Evolutionary conservation across 2,797 vertebrate species (phyloP), one percentile per base, ranked within the genome.

Genomic region (Echeneis naucrates): DNA sequence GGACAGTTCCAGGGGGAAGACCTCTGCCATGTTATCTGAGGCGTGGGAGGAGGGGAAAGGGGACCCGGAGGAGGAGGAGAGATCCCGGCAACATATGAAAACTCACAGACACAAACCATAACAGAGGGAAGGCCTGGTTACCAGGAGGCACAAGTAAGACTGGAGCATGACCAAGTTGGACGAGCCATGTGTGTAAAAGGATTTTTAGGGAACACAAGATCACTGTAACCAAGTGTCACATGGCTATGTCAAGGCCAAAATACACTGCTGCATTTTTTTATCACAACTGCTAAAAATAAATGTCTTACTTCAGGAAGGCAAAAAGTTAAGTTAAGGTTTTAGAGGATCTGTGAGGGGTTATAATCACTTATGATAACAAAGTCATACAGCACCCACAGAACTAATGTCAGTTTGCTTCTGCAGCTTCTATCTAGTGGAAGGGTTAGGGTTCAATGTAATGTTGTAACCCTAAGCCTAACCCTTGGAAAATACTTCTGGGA

Each of bases 21-120:
- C 90, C 91, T 87, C 89, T 88, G 84, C 84, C 89, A 90, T 90
- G 83, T 87, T 93, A 93, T 94, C 92, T 88, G 80, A 89, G 73
- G 88, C 68, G 64, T 89, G 62, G 89, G 84, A 88, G 86, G 73
- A 76, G 60, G 81, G 78, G 55, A 40, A 68, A 75, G 68, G 70
- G 42, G 63, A 60, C 42, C 65, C 42, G 68, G 63, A 75, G 70
- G 79, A 80, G 70, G 68, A 59, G 71, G 83, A 86, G 82, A 81
- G 78, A 85, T 87, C 83, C 73, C 81, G 82, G 88, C 78, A 90
- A 91, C 88, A 90, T 85, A 77, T 89, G 86, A 92, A 89, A 91
- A 87, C 85, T 90, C 79, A 85, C 88, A 90, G 86, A 92, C 69
- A 83, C 86, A 89, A 92, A 91, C 72, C 78, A 85, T 80, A 90